These are phyloP conservation scores for Oncorhynchus masou DNA, from an alignment of 2,113 vertebrate genomes.

Conservation along the genomic window DNA sequence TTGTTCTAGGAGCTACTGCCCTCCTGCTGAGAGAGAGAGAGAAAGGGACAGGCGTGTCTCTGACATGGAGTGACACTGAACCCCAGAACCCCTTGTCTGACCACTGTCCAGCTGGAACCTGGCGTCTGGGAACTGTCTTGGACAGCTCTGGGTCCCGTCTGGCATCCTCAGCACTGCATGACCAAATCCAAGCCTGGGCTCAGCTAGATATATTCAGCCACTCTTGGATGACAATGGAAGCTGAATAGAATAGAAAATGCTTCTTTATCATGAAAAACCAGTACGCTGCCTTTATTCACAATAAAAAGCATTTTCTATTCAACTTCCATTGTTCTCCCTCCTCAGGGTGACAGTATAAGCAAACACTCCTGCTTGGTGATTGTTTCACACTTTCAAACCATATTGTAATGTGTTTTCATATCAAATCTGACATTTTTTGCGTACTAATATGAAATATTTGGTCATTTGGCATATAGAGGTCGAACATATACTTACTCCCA, in stretches of 20 bases:
- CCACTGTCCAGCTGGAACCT: too few species aligned
- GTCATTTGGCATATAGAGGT: too few species aligned
- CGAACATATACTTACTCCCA: too few species aligned
- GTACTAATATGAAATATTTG: too few species aligned
- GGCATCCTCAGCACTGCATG: conserved; percentile 28
- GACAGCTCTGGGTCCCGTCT: conserved; percentile 49
- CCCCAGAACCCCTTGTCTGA: conserved; percentile 20
- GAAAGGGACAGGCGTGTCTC: conserved; percentile 55
- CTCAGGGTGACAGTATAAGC: too few species aligned
- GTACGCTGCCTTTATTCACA: neutral
- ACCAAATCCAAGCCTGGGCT: neutral
- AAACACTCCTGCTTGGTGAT: too few species aligned
- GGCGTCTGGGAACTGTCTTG: conserved; percentile 60
- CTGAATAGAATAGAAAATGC: too few species aligned
- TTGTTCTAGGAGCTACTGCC: conserved; percentile 39
- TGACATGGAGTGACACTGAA: conserved; percentile 69
- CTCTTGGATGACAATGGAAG: too few species aligned
- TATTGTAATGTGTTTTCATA: too few species aligned
- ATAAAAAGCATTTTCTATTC: neutral
- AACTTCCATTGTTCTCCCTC: too few species aligned
- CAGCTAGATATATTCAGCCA: neutral
- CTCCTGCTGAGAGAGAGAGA: conserved; percentile 36
- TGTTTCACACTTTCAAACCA: too few species aligned
- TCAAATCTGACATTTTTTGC: too few species aligned
- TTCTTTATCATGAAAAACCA: neutral